phyloP scores from a whole-genome alignment of 2,888 invertebrate species.

The Argyresthia albistria region DNA sequence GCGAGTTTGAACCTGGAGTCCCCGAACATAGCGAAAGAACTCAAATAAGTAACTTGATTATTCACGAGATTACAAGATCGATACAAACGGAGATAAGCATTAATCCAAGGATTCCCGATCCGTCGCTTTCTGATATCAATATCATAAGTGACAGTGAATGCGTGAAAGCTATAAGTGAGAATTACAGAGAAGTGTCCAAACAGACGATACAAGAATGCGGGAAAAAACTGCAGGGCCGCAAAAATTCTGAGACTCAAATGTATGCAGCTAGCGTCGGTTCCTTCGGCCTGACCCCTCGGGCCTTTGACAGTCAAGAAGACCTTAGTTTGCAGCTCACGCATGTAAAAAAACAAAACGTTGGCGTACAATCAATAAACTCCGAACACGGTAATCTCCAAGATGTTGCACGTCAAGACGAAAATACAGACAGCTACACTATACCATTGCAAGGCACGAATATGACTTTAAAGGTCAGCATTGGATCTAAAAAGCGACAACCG shows the following conservation, averaged over 20 bases:
- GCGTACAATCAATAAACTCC: no score
- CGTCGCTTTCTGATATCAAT: constrained; percentile 44
- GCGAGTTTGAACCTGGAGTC: no score
- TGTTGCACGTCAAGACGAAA: not conserved
- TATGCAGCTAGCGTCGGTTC: not conserved
- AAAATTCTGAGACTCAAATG: constrained; percentile 3
- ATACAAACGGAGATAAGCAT: constrained; percentile 61
- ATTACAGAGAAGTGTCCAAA: constrained; percentile 23
- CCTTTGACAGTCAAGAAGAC: no score
- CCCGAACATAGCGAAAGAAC: no score
- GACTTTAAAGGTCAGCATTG: constrained; percentile 42
- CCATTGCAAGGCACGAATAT: constrained; percentile 60
- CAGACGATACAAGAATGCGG: not conserved
- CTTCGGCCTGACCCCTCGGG: no score
- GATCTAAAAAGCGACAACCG: constrained; percentile 13
- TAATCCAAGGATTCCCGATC: constrained; percentile 50
- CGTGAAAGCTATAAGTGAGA: constrained; percentile 33
- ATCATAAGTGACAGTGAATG: constrained; percentile 34
- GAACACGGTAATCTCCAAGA: constrained; percentile 3
- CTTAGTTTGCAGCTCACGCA: no score
- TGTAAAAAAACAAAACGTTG: no score
- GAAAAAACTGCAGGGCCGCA: not conserved
- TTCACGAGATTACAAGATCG: constrained; percentile 40
- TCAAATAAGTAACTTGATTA: not conserved
- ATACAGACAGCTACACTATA: constrained; percentile 34